phyloP scores from a whole-genome alignment of 1,140 invertebrate genomes.

The Hyles euphorbiae region DNA sequence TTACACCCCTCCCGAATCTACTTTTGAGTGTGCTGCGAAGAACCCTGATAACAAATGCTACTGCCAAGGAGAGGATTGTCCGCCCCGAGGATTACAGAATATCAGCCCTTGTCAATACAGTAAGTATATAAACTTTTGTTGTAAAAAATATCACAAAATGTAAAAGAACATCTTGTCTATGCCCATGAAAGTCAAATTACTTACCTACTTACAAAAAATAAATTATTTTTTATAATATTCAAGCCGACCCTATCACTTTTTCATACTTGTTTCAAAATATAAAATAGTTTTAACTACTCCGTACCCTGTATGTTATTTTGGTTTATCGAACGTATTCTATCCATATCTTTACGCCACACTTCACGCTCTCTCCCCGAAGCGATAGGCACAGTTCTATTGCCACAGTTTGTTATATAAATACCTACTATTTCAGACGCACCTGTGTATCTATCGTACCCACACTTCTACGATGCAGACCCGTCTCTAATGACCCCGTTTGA shows the following conservation, averaged over 20 bases:
- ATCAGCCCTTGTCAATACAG: constrained; percentile 92
- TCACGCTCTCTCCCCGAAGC: too few relatives aligned
- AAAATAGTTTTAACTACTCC: too few relatives aligned
- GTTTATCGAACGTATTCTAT: too few relatives aligned
- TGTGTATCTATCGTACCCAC: constrained; percentile 90
- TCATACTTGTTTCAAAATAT: too few relatives aligned
- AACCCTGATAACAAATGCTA: constrained; percentile 89
- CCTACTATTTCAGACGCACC: constrained; percentile 81
- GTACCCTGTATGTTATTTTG: too few relatives aligned
- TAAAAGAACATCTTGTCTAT: too few relatives aligned
- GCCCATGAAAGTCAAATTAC: too few relatives aligned
- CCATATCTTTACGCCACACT: too few relatives aligned
- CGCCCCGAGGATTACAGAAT: constrained; percentile 86
- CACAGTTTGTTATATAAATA: constrained; percentile 10
- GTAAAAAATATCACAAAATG: background rate
- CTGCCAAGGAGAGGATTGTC: constrained; percentile 83
- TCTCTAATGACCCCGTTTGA: constrained; percentile 81
- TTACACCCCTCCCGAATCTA: constrained; percentile 82
- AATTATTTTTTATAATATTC: too few relatives aligned
- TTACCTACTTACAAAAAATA: too few relatives aligned
- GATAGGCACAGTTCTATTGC: background rate
- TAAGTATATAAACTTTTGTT: constrained; percentile 52
- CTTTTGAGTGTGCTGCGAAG: constrained; percentile 81
- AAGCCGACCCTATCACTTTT: too few relatives aligned
- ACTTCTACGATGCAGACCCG: constrained; percentile 90